Percentiles rank a stretch among this genome's conserved stretches.
phyloP scores from a whole-genome alignment of 2,888 invertebrate species.

The Atethmia centrago region DNA sequence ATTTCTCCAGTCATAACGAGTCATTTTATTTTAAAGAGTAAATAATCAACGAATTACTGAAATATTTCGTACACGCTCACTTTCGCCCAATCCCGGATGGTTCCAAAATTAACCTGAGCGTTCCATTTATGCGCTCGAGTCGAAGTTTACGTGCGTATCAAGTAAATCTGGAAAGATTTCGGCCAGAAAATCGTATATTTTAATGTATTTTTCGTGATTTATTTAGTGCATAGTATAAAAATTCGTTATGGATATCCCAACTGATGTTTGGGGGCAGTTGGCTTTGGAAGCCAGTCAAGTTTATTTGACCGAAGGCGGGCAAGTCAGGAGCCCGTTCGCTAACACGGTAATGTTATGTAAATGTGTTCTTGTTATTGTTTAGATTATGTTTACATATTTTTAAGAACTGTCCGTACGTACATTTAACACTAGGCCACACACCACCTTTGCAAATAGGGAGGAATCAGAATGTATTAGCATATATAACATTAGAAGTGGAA shows the following conservation, averaged over 20 bases:
- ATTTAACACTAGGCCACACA: not conserved
- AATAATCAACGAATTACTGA: slow-evolving; percentile 72
- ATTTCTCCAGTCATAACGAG: slow-evolving; percentile 36
- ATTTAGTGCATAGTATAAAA: slow-evolving; percentile 67
- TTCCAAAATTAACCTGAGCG: slow-evolving; percentile 89
- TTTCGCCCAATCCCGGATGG: slow-evolving; percentile 82
- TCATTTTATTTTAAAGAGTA: slow-evolving; percentile 54
- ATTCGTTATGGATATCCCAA: slow-evolving; percentile 92
- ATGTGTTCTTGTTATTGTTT: slow-evolving; percentile 58
- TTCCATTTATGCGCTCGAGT: slow-evolving; percentile 79
- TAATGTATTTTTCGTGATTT: slow-evolving; percentile 65
- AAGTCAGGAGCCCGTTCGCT: slow-evolving; percentile 95
- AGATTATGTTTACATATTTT: slow-evolving; percentile 42
- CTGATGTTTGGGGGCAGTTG: slow-evolving; percentile 97
- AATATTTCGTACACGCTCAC: slow-evolving; percentile 73
- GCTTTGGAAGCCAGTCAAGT: slow-evolving; percentile 96
- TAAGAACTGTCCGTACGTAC: not conserved
- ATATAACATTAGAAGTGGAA: not conserved
- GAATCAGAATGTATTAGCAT: not conserved
- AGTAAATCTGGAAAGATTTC: slow-evolving; percentile 75
- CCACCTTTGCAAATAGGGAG: not conserved
- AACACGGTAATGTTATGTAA: slow-evolving; percentile 93
- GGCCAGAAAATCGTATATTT: slow-evolving; percentile 61
- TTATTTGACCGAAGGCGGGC: slow-evolving; percentile 95
- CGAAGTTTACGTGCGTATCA: slow-evolving; percentile 80